Conservation (phyloP, 2,797 vertebrate genomes). For the Salmo trutta region DNA sequence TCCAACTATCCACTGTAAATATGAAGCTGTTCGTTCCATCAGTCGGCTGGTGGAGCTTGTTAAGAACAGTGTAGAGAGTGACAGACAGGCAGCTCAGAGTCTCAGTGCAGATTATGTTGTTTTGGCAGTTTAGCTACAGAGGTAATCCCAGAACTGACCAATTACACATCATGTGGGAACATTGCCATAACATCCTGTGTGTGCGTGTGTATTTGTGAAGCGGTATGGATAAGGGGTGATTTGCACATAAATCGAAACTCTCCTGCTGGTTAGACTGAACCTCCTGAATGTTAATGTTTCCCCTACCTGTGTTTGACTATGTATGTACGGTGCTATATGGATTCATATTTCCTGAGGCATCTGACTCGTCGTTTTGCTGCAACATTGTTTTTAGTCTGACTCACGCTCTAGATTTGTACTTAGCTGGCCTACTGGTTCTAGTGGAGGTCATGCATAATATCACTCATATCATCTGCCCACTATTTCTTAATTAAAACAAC, state of each 20-base stretch:
- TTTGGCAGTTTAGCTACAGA: slow-evolving; percentile 20
- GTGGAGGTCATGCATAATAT: not conserved
- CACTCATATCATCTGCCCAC: not conserved
- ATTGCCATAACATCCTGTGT: slow-evolving; percentile 22
- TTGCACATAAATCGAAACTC: not conserved
- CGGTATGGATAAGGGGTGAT: not conserved
- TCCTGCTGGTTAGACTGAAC: not conserved
- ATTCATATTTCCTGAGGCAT: not conserved
- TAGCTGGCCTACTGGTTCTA: not conserved
- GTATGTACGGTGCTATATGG: not conserved
- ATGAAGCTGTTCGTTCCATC: slow-evolving; percentile 20
- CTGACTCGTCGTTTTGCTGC: not conserved
- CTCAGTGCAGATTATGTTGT: not conserved
- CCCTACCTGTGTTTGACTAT: not conserved
- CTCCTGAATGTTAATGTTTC: not conserved
- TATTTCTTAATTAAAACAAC: not conserved
- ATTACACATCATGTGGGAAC: slow-evolving; percentile 32
- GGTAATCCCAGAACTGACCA: slow-evolving; percentile 24
- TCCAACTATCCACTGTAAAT: slow-evolving; percentile 9
- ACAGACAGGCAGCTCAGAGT: slow-evolving; percentile 30
- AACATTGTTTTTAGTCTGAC: not conserved
- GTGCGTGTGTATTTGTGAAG: not conserved
- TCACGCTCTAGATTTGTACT: not conserved
- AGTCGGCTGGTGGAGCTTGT: slow-evolving; percentile 25
- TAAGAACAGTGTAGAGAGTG: slow-evolving; percentile 34